Evolutionary conservation across 2,888 invertebrate genomes (phyloP), one percentile per base, ranked within the genome.

Genomic region (Drosophila sordidula): DNA sequence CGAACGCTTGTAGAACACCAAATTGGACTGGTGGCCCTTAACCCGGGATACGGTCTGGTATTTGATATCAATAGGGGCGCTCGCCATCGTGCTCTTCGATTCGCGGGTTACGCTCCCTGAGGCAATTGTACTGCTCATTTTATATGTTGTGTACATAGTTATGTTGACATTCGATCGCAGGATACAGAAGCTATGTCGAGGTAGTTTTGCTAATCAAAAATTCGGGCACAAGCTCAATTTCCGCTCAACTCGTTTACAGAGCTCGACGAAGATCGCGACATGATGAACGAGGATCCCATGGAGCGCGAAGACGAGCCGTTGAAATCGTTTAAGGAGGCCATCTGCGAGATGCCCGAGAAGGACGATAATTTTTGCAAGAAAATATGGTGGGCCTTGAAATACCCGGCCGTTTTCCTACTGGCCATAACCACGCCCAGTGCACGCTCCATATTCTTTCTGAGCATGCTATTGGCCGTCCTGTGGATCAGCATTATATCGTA

Each of bases 401-500:
- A 73, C 11, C 87, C 87, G n/a, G 71, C 64, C 14, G 41, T 41
- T 0, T 0, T 86, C 6, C 0, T 70, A 12, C 58, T 84, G 96
- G 11, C 94, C 95, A 18, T 96, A 95, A 91, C 96, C 95, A 87
- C 95, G 95, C 84, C 96, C 95, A 84, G 81, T 59, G 68, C 70
- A 0, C 69, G 83, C 1, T 56, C 67, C 1, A 32, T 71, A 94
- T 97, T 96, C 89, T 96, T 97, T 0, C 90, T 97, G 6, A 97
- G 97, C 0, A 97, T 98, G 89, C 92, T 97, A 29, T 95, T 98
- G 95, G 97, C 97, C 85, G 96, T 98, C 67, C 93, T 97, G 34
- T 98, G 98, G 98, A 97, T 98, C 77, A 97, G 97, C 56, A 95
- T 95, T 0, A 93, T 97, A 36, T 97, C 98, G 1, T 98, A 98